Evolutionary conservation across 2,113 vertebrate genomes (phyloP), one percentile per base, ranked within the genome.

Genomic region (Chitala chitala): DNA sequence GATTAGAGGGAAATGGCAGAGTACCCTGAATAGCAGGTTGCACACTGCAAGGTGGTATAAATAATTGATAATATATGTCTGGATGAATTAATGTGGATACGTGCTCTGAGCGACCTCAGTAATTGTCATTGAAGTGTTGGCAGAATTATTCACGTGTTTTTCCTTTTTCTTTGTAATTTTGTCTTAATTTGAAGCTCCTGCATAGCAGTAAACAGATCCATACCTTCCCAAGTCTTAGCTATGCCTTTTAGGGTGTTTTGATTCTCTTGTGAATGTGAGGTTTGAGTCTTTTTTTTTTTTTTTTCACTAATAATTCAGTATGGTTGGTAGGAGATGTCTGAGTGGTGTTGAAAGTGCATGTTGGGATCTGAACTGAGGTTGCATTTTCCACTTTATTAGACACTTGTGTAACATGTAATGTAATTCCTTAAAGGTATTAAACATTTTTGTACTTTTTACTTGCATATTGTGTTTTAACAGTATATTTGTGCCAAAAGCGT

Each of bases 1-100:
- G 15, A 48, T 26, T 46, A 29, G 20, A 31, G 29, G 17, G 64
- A 44, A 68, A 46, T 42, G 1, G 12, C 42, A 46, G 40, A 68
- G 38, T 46, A 42, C 22, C 26, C 40, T 3, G 10, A 44, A 68
- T 24, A 5, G 22, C 1, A 36, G 22, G 64, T 46, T 46, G 20
- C 64, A 5, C n/a, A 26, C 42, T 48, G 42, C 42, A 68, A 46
- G 42, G 44, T 68, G 44, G 58, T 36, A 77, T 82, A 71, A 79
- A 81, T 81, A 73, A 76, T 81, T 81, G 68, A 79, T 76, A 31
- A 3, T 48, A 20, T 22, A 69, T 73, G 76, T 76, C 71, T 71
- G 71, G 51, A 61, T 66, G 71, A 24, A 80, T 75, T 72, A 76
- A 76, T 72, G 71, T 69, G 48, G 42, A 54, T 75, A 69, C 36